A percentile compares a stretch with the other conserved stretches of the same genome.
phyloP scores from a whole-genome alignment of 1,140 invertebrate genomes.

The Dreissena rostriformis region DNA sequence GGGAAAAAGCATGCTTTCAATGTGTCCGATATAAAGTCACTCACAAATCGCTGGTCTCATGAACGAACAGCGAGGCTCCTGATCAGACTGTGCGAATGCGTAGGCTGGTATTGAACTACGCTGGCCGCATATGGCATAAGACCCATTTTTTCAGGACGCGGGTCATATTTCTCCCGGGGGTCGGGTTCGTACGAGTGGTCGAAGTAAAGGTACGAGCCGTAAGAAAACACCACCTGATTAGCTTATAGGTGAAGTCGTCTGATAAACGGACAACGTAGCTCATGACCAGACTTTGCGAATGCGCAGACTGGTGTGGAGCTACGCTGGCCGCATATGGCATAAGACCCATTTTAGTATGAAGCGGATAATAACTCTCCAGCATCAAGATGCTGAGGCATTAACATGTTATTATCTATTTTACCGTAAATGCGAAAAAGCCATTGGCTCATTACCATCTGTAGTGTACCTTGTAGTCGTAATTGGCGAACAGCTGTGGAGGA shows the following conservation, averaged over 20 bases:
- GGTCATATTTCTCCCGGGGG: conserved; percentile 74
- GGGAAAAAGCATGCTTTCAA: conserved; percentile 76
- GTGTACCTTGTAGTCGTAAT: conserved; percentile 75
- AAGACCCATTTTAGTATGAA: neutral
- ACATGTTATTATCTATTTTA: no score
- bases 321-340: no score
- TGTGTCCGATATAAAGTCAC: conserved; percentile 68
- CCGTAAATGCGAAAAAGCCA: neutral
- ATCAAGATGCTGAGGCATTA: neutral
- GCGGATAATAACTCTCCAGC: neutral
- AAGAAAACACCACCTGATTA: conserved; percentile 74
- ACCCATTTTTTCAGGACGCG: no score
- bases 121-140: no score
- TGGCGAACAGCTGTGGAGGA: conserved; percentile 67
- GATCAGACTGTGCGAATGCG: no score
- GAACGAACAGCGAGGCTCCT: conserved; percentile 69
- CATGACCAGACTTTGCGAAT: neutral
- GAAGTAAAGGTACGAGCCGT: conserved; percentile 77
- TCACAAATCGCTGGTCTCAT: conserved; percentile 71
- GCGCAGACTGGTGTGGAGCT: neutral
- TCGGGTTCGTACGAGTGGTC: conserved; percentile 79
- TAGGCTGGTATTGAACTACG: no score
- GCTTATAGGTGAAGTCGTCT: no score
- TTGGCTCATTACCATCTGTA: neutral
- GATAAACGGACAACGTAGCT: no score